Evolutionary conservation across 2,113 vertebrate species (phyloP).

Genomic region (Anoura caudifer): DNA sequence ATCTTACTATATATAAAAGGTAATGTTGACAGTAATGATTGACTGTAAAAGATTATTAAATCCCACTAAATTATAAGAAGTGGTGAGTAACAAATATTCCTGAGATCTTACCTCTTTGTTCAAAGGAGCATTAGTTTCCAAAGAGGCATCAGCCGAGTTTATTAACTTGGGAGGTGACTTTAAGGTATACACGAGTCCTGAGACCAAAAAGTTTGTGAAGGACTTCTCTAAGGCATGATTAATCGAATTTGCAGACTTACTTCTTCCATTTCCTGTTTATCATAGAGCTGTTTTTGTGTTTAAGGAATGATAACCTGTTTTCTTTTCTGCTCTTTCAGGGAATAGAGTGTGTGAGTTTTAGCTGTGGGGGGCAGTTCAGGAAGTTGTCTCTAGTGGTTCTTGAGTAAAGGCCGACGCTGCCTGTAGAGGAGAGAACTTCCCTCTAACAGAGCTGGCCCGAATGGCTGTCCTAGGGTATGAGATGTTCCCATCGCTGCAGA

Average conservation of each 20-base stretch:
- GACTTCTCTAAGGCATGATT: not conserved
- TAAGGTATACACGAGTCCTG: not conserved
- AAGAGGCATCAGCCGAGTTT: not conserved
- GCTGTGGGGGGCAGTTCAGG: not conserved
- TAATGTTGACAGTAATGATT: not conserved
- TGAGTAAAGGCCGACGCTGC: not conserved
- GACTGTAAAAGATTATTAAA: not conserved
- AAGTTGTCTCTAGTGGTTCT: not conserved
- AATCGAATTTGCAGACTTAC: not conserved
- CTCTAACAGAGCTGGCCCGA: not conserved
- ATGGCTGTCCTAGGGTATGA: not conserved
- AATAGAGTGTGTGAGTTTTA: not conserved
- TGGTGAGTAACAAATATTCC: not conserved
- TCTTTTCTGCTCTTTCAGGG: not conserved
- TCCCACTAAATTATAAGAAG: not conserved
- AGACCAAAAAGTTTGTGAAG: not conserved
- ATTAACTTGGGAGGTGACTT: not conserved
- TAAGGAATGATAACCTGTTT: not conserved
- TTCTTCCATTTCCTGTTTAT: not conserved
- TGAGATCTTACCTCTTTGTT: not conserved
- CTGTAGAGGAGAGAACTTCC: not conserved
- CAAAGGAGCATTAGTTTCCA: not conserved
- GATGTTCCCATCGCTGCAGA: not conserved
- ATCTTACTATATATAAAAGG: not conserved
- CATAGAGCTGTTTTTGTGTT: not conserved